A percentile compares a stretch with the other conserved stretches of the same genome.
Evolutionary conservation across 2,888 invertebrate species (phyloP).

Genomic region (Cantharis rufa): DNA sequence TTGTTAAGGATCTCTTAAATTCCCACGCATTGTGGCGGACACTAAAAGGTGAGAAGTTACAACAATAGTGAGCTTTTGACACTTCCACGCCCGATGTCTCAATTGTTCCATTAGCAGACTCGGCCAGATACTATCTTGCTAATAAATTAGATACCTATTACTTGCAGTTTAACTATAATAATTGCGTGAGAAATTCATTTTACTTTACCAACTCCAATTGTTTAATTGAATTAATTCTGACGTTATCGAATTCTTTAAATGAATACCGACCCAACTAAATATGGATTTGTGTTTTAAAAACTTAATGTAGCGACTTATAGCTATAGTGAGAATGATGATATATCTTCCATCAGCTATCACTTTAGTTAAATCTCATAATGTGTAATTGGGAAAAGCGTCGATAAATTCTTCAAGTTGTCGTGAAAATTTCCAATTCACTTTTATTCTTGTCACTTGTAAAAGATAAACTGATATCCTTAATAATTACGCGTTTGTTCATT

Average conservation of each 20-base stretch:
- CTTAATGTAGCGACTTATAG: background rate
- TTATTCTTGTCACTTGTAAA: too few species aligned
- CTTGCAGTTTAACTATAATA: slow-evolving; percentile 36
- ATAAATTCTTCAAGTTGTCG: too few species aligned
- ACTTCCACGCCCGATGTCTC: slow-evolving; percentile 47
- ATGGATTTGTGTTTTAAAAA: background rate
- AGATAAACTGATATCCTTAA: too few species aligned
- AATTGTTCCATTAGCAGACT: slow-evolving; percentile 37
- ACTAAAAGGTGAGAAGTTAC: slow-evolving; percentile 22
- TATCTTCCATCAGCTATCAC: background rate
- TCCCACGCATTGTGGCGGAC: slow-evolving; percentile 21
- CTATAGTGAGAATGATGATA: background rate
- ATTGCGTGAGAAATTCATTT: slow-evolving; percentile 34
- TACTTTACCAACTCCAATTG: background rate
- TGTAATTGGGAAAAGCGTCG: too few species aligned
- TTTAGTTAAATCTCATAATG: background rate
- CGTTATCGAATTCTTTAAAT: background rate
- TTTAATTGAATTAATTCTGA: background rate
- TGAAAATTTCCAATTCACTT: too few species aligned
- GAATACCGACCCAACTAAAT: background rate
- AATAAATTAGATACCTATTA: slow-evolving; percentile 35
- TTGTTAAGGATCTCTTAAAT: slow-evolving; percentile 8
- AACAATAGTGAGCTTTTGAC: slow-evolving; percentile 45
- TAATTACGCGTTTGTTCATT: too few species aligned
- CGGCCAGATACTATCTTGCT: slow-evolving; percentile 29